Evolutionary conservation across 2,888 invertebrate species (phyloP).

Genomic region (Gortyna flavago): DNA sequence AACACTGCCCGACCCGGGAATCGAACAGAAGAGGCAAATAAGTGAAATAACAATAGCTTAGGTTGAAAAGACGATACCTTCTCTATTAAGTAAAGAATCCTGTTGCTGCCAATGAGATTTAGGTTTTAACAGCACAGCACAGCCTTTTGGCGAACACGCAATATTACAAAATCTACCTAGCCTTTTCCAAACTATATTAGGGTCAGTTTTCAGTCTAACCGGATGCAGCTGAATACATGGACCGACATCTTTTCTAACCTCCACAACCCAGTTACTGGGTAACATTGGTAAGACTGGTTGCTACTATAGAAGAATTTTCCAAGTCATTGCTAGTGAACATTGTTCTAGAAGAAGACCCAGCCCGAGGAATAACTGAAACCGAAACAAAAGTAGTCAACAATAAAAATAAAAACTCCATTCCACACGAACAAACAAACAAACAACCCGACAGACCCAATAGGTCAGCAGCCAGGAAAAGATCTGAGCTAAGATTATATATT

Average conservation of each 20-base stretch:
- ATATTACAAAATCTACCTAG: neutral
- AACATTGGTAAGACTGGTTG: too few species aligned
- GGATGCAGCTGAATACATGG: too few species aligned
- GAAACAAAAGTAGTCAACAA: neutral
- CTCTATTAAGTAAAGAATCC: neutral
- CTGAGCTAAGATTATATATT: slow-evolving; percentile 60
- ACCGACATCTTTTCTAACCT: too few species aligned
- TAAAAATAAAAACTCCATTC: neutral
- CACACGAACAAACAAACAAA: slow-evolving; percentile 14
- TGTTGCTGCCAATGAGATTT: neutral
- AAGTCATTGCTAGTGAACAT: neutral
- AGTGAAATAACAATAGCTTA: neutral
- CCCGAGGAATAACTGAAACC: neutral
- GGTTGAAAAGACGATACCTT: neutral
- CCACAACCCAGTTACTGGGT: too few species aligned
- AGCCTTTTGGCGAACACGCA: neutral
- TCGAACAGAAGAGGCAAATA: neutral
- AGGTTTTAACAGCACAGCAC: neutral
- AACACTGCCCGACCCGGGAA: too few species aligned
- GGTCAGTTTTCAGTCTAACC: too few species aligned
- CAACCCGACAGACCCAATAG: slow-evolving; percentile 5
- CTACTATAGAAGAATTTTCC: neutral
- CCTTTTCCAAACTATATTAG: too few species aligned
- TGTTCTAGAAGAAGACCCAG: neutral
- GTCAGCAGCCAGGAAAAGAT: slow-evolving; percentile 52